Base-by-base conservation (phyloP, 2,113 vertebrate species). In the Burhinus oedicnemus region DNA sequence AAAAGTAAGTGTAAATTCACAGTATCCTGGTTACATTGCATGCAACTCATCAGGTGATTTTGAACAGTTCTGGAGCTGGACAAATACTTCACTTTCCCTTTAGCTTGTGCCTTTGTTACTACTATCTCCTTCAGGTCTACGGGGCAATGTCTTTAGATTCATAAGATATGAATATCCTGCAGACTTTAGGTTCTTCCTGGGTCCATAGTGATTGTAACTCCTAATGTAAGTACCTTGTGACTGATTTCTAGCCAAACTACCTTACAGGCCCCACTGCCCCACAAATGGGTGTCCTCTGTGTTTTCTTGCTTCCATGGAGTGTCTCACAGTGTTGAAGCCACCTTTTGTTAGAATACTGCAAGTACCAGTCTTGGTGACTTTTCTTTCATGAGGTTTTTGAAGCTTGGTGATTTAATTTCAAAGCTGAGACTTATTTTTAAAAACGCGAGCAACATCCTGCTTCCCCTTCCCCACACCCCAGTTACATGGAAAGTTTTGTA, bases 381-480 rank as follows among this genome's bases (percentile, higher is more conserved):
- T 60, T 60, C 20, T 45, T 64, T 44, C 17, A 7, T 19, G 11
- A 65, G 11, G 3, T 42, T 54, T 83, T 38, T 60, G 58, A 81
- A 84, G 21, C 20, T 32, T 77, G 6, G 8, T 62, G 23, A 26
- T 81, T n/a, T 70, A 76, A 23, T 3, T 78, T 85, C 26, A 75
- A 78, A 62, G 14, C 8, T 75, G 51, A 84, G 20, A 60, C 19
- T 60, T 54, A 7, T 45, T 94, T 83, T 40, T 14, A 60, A 42
- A 86, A 77, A 54, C 12, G 5, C 12, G 11, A 66, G 4, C 12
- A 83, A 45, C 3, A 0, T 1, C 0, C 2, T 79, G 6, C 12
- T 77, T 3, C 3, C 2, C 8, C 11, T 47, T 12, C 3, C 9
- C 18, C 14, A 8, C 1, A 1, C 4, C 7, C 12, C 8, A 18